Conservation (phyloP, 1,140 invertebrate genomes). For the Probaryconus sp. region DNA sequence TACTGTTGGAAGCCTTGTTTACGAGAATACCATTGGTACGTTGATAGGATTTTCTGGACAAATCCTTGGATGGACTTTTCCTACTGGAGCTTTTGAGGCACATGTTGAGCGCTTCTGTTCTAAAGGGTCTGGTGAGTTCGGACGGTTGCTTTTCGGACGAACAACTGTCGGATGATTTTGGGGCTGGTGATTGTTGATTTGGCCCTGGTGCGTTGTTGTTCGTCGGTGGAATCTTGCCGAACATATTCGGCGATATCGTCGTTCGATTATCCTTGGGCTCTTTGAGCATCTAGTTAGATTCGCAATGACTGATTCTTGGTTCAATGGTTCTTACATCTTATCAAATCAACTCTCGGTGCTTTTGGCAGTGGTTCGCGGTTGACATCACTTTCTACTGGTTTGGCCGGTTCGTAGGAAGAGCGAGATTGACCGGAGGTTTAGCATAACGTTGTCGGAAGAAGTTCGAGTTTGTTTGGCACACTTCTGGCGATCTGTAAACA, state of each 20-base stretch:
- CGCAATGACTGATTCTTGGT: background rate
- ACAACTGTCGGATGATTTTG: conserved; percentile 38
- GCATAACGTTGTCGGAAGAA: conserved; percentile 20
- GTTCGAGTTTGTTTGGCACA: conserved; percentile 28
- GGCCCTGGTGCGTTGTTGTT: conserved; percentile 66
- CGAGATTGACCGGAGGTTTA: conserved; percentile 13
- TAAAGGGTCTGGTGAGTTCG: conserved; percentile 52
- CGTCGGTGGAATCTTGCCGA: conserved; percentile 70
- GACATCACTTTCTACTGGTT: conserved; percentile 5
- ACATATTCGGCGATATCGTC: conserved; percentile 65
- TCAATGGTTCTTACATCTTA: too few species aligned
- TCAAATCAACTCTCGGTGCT: too few species aligned
- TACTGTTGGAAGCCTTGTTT: conserved; percentile 24
- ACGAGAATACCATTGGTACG: background rate
- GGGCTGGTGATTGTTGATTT: conserved; percentile 55
- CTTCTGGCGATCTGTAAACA: conserved; percentile 26
- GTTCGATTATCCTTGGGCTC: conserved; percentile 11
- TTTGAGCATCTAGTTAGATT: conserved; percentile 12
- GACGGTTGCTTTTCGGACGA: conserved; percentile 22
- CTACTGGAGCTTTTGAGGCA: conserved; percentile 32
- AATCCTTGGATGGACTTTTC: conserved; percentile 47
- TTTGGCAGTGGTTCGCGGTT: conserved; percentile 15
- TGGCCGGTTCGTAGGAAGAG: conserved; percentile 23
- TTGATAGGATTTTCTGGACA: conserved; percentile 22
- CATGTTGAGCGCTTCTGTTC: conserved; percentile 57